Conservation (phyloP, 2,113 vertebrate genomes). For the Brachionichthys hirsutus region DNA sequence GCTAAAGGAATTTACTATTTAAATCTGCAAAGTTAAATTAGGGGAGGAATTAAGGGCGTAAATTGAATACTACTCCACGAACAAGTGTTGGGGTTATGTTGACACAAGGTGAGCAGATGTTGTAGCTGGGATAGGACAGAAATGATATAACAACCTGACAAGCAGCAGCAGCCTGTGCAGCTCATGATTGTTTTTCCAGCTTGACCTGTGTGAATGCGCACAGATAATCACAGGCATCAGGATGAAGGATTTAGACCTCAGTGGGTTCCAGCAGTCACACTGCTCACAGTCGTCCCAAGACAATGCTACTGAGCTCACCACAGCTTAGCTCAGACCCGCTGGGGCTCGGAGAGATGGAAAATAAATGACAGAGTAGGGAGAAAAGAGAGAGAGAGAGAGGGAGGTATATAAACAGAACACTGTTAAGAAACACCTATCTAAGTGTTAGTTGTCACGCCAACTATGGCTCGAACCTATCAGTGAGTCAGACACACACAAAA, state of each 20-base stretch:
- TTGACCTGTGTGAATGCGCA: constrained; percentile 59
- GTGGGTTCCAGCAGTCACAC: constrained; percentile 39
- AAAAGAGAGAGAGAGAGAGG: neutral
- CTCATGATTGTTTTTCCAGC: constrained; percentile 66
- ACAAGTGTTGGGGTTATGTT: constrained; percentile 3
- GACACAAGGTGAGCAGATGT: constrained; percentile 61
- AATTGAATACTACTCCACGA: neutral
- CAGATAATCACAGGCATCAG: constrained; percentile 59
- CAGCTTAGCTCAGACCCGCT: constrained; percentile 40
- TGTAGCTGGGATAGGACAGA: constrained; percentile 23
- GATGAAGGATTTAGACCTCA: constrained; percentile 68
- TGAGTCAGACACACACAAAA: neutral
- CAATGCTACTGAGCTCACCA: constrained; percentile 42
- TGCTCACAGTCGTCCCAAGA: constrained; percentile 44
- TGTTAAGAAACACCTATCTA: neutral
- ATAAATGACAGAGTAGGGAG: neutral
- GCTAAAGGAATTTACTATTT: too few relatives aligned
- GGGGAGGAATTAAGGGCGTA: neutral
- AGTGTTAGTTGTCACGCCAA: neutral
- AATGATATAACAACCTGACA: constrained; percentile 25
- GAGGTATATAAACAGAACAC: neutral
- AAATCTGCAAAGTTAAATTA: neutral
- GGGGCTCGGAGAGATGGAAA: constrained; percentile 20
- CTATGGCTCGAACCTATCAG: neutral
- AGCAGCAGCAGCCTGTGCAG: constrained; percentile 43